Conservation (phyloP, 1,140 invertebrate species). For the Bombus terrestris region DNA sequence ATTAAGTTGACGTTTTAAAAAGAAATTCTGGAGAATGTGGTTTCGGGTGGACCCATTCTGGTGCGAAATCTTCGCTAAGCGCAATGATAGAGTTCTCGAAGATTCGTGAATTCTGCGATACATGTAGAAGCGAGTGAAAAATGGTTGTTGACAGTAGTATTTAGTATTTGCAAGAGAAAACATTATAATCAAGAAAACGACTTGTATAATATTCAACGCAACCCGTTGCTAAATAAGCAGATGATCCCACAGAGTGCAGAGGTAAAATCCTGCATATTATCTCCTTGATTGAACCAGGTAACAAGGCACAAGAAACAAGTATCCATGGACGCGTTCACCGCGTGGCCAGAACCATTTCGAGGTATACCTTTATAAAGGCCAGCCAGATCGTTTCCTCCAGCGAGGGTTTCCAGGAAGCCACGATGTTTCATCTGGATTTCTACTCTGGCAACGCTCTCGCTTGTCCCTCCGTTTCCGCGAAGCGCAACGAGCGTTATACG, state of each 20-base stretch:
- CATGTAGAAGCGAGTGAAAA: too few species aligned
- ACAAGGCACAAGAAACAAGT: not conserved
- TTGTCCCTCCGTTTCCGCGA: constrained; percentile 7
- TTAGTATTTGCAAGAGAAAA: too few species aligned
- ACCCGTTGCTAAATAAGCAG: too few species aligned
- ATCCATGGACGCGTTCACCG: not conserved
- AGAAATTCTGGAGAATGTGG: too few species aligned
- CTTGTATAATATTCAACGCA: too few species aligned
- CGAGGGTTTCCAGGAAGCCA: constrained; percentile 31
- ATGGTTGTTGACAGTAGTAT: too few species aligned
- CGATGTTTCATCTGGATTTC: constrained; percentile 27
- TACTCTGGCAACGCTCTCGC: not conserved
- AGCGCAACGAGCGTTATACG: constrained; percentile 42
- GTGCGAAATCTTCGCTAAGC: too few species aligned
- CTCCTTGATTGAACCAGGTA: not conserved
- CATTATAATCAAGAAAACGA: too few species aligned
- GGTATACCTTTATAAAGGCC: constrained; percentile 46
- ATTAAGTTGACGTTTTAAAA: too few species aligned
- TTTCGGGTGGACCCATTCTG: too few species aligned
- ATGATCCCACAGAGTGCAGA: not conserved
- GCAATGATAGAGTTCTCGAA: too few species aligned
- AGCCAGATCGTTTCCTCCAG: constrained; percentile 26
- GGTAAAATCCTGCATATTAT: not conserved
- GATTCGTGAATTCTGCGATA: too few species aligned
- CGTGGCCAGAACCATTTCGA: constrained; percentile 36